Base-by-base conservation (phyloP, 2,797 vertebrate genomes). In the Parotocinclus haroldoi region DNA sequence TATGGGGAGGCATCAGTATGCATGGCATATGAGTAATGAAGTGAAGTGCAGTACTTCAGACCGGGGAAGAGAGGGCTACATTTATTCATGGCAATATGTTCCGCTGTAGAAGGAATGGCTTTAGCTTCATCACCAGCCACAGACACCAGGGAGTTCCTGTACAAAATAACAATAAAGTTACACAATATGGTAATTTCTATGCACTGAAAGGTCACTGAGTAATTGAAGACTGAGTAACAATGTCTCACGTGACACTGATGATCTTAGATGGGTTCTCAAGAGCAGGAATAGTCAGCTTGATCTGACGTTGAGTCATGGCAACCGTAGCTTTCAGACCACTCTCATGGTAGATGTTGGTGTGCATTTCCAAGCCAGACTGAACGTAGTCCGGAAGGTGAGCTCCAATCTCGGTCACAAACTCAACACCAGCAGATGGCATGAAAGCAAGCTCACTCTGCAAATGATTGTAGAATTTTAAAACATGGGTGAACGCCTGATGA, bases 281-380 rank as follows among this genome's bases (percentile, higher is more conserved):
- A 66, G 91, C 85, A 71, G 94, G 94, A 58, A 98, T 81, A 52
- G 83, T 90, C 77, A 99, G 68, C 78, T 93, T 95, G 58, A 95
- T 59, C n/a, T 89, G 86, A 39, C 87, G 84, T 1, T 62, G 67
- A 63, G 52, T 89, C 58, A 93, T 55, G 55, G 84, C 81, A 69
- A 95, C 12, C 14, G 84, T 89, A n/a, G 90, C 90, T 72, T 77
- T 90, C 59, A 98, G 77, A 66, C 88, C 90, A 58, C 92, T 94
- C 78, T 98, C 94, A 3, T 94, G 93, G 86, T 91, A 96, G 55
- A 98, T 71, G 74, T 90, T 95, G 69, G 91, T 91, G 81, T 93
- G 92, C 86, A 95, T 89, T 66, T 96, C 92, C 52, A 99, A 82
- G 0, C 92, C 92, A 53, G 86, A 93, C 72, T 79, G 80, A 51